Evolutionary conservation across 2,888 invertebrate species (phyloP), one percentile per base, ranked within the genome.

Genomic region (Lottia scabra): DNA sequence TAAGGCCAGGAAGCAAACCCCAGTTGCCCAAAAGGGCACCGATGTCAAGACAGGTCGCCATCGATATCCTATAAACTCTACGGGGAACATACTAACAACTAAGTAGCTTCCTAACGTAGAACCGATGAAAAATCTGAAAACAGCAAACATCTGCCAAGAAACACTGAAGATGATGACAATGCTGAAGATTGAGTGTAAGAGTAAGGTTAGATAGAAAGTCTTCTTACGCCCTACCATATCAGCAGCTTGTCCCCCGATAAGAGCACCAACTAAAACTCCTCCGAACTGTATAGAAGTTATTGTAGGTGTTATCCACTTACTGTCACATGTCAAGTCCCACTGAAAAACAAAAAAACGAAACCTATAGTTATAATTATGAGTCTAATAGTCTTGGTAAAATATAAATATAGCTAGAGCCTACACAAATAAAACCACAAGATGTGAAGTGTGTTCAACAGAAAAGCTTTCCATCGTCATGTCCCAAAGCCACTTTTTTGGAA

Each of bases 91-190:
- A 45, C 70, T 72, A 23, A 72, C 72, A 13, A 74, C 72, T n/a
- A 76, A 48, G 15, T 68, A 68, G 10, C 63, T 66, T 1, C 68
- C 68, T 13, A 73, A 65, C 12, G 68, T 71, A 19, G 82, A 64
- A 3, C 83, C 83, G 27, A 80, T 78, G 16, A 80, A 44, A 48
- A 77, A 81, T 15, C 81, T 56, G 67, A 83, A 56, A 8, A 63
- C 76, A 0, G 82, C 75, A 67, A 82, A 83, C 80, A 83, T 81
- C 66, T 78, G 71, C 83, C 83, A 83, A 56, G 75, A 73, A 3
- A 70, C 71, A 8, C 81, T 79, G 65, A 83, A 80, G 15, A 72
- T 76, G 0, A 80, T 73, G 5, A 75, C 45, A 5, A 77, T 30
- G 63, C 79, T 79, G 16, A 72, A 56, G n/a, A 75, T 45, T 0